Conservation (phyloP, 2,113 vertebrate genomes). For the Melanostigma gelatinosum region DNA sequence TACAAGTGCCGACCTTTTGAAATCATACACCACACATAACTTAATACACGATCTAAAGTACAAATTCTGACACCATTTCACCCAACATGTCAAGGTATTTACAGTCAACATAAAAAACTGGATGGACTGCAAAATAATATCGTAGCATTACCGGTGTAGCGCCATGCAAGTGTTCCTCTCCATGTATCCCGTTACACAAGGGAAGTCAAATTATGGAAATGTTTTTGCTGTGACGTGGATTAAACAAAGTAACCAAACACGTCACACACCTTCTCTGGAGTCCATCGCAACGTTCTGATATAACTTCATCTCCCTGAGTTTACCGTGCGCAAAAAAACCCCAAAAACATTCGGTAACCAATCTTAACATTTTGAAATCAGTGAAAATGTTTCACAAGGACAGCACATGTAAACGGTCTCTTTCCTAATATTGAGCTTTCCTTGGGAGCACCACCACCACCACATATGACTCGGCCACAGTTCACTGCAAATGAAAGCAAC, state of each 20-base stretch:
- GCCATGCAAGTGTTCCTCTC: not conserved
- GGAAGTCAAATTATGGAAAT: constrained; percentile 10
- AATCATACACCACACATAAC: not conserved
- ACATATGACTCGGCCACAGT: constrained; percentile 40
- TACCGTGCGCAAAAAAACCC: not conserved
- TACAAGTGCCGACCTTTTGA: not conserved
- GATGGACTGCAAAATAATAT: constrained; percentile 1
- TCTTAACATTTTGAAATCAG: constrained; percentile 9
- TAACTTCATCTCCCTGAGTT: constrained; percentile 57
- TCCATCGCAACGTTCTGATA: not conserved
- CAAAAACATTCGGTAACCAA: not conserved
- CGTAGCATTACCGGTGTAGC: not conserved
- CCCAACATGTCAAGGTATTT: not conserved
- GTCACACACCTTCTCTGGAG: constrained; percentile 20
- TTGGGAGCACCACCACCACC: constrained; percentile 20
- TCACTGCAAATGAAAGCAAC: constrained; percentile 38
- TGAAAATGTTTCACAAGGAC: constrained; percentile 22
- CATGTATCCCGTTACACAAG: not conserved
- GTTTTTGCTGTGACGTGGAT: not conserved
- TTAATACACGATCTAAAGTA: not conserved
- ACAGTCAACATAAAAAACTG: constrained; percentile 6
- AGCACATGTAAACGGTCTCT: constrained; percentile 46
- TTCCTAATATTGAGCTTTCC: constrained; percentile 26
- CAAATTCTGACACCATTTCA: constrained; percentile 2
- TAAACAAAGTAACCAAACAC: constrained; percentile 18